Percentiles rank a stretch among this genome's conserved stretches.
phyloP scores from a whole-genome alignment of 1,140 invertebrate genomes.

The Drosophila santomea region DNA sequence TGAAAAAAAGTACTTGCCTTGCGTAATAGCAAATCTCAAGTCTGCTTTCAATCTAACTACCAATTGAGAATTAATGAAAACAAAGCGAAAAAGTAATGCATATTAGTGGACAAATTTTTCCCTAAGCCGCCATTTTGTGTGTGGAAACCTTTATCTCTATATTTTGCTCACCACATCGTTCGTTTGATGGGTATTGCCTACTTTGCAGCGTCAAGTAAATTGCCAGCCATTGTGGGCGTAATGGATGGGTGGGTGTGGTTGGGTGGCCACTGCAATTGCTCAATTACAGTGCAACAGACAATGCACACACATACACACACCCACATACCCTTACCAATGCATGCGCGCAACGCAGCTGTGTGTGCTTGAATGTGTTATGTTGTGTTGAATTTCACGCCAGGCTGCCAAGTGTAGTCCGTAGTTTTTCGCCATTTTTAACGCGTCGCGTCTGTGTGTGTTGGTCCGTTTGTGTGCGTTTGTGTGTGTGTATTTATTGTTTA shows the following conservation, averaged over 20 bases:
- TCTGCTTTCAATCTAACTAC: no score
- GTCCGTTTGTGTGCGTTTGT: conserved; percentile 24
- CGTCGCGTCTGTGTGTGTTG: conserved; percentile 41
- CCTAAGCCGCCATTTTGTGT: background rate
- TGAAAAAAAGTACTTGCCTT: background rate
- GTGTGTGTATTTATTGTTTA: conserved; percentile 80
- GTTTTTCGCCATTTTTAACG: conserved; percentile 82
- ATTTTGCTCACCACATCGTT: background rate
- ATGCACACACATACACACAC: conserved; percentile 38
- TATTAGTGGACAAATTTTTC: background rate
- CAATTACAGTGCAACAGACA: conserved; percentile 75
- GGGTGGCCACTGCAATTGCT: conserved; percentile 67
- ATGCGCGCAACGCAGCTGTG: conserved; percentile 11
- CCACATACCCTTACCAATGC: background rate
- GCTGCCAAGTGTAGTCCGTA: conserved; percentile 80
- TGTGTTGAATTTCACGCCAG: conserved; percentile 82
- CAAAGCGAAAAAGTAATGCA: no score
- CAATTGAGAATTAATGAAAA: no score
- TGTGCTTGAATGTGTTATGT: conserved; percentile 57
- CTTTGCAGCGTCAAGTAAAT: conserved; percentile 67
- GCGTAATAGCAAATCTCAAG: background rate
- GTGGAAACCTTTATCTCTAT: background rate
- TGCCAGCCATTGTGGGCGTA: conserved; percentile 10
- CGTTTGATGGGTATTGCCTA: conserved; percentile 64
- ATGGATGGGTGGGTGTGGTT: background rate